Conservation (phyloP, 2,113 vertebrate genomes). For the Meriones unguiculatus region DNA sequence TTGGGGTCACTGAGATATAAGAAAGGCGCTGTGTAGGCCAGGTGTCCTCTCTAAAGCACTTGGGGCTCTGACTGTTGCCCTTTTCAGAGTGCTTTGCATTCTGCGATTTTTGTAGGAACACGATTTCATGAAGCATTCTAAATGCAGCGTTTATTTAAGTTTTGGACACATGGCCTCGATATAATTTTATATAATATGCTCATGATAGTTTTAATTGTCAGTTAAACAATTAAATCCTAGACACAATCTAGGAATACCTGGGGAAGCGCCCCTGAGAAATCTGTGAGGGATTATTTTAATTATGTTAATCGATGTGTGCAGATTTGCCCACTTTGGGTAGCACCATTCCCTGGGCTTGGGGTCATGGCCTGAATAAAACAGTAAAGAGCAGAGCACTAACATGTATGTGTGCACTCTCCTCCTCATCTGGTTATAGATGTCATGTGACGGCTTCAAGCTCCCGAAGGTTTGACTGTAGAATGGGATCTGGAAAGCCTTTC, state of each 20-base stretch:
- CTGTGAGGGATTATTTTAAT: neutral
- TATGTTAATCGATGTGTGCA: neutral
- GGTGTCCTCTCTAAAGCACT: neutral
- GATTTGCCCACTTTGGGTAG: no score
- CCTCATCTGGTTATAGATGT: neutral
- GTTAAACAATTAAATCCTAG: no score
- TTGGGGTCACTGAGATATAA: constrained; percentile 17
- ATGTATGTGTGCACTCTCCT: neutral
- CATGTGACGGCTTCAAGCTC: neutral
- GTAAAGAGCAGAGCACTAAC: neutral
- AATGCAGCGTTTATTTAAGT: neutral
- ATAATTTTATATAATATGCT: neutral
- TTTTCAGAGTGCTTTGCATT: neutral
- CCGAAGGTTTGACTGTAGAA: neutral
- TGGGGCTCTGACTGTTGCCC: neutral
- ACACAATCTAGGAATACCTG: neutral
- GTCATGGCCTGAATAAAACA: neutral
- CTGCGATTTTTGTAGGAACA: neutral
- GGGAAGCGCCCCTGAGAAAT: neutral
- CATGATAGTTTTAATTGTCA: neutral
- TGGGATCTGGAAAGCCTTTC: no score
- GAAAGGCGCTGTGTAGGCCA: neutral
- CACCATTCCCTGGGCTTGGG: neutral
- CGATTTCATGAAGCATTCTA: neutral
- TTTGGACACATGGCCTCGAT: neutral